These are phyloP conservation scores for Erebia ligea DNA, from an alignment of 2,888 invertebrate genomes.

Conservation along the genomic window DNA sequence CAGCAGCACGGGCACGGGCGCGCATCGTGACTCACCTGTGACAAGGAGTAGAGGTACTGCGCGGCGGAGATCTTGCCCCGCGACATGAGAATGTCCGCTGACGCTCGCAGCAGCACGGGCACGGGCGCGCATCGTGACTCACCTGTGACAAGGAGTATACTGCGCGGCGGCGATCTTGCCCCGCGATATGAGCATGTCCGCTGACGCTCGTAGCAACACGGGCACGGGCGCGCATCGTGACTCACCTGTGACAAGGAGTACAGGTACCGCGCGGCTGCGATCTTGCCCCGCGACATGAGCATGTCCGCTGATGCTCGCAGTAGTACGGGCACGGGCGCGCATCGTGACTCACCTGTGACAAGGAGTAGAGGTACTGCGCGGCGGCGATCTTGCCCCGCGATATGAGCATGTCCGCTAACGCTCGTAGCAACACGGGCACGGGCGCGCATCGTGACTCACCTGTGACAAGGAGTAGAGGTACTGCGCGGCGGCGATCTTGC, in stretches of 20 bases:
- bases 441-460: no score
- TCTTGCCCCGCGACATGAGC: slow-evolving; percentile 88
- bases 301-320: slow-evolving; percentile 93
- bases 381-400: slow-evolving; percentile 88
- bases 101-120: slow-evolving; percentile 83
- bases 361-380: slow-evolving; percentile 91
- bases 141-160: slow-evolving; percentile 91
- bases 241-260: slow-evolving; percentile 90
- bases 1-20: slow-evolving; percentile 84
- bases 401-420: slow-evolving; percentile 92
- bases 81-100: slow-evolving; percentile 91
- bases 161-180: slow-evolving; percentile 90
- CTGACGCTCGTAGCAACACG: slow-evolving; percentile 89
- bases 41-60: slow-evolving; percentile 90
- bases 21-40: slow-evolving; percentile 83
- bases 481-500: slow-evolving; percentile 89
- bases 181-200: slow-evolving; percentile 90
- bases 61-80: slow-evolving; percentile 90
- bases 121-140: background rate
- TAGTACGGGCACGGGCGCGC: background rate
- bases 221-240: no score
- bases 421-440: no score
- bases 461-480: slow-evolving; percentile 91
- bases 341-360: slow-evolving; percentile 84
- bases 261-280: slow-evolving; percentile 90